Evolutionary conservation across 1,140 invertebrate genomes (phyloP).

Genomic region (Orius insidiosus): DNA sequence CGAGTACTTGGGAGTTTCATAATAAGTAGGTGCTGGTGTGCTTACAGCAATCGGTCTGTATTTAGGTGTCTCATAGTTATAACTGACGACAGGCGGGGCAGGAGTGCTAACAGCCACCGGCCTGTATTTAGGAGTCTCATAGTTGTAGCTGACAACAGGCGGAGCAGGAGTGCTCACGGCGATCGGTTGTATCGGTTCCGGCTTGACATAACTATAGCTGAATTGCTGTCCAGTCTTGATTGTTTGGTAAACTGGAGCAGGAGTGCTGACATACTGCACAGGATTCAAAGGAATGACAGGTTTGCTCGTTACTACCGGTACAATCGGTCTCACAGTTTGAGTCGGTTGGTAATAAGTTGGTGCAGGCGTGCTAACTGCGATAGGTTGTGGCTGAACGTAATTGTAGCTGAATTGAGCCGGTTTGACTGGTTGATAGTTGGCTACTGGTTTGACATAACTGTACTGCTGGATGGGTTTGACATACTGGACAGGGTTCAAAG

Average conservation of each 20-base stretch:
- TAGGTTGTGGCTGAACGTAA: background rate
- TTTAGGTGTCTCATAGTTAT: no score
- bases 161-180: background rate
- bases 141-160: conserved; percentile 11
- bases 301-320: conserved; percentile 4
- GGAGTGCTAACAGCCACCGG: conserved; percentile 6
- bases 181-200: background rate
- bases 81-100: background rate
- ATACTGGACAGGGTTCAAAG: conserved; percentile 22
- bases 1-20: background rate
- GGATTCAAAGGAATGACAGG: conserved; percentile 15
- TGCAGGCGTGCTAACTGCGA: conserved; percentile 8
- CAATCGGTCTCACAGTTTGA: conserved; percentile 1
- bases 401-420: conserved; percentile 14
- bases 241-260: no score
- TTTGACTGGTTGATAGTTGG: background rate
- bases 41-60: background rate
- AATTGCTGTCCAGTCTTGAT: background rate
- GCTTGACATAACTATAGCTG: background rate
- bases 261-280: conserved; percentile 10
- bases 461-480: conserved; percentile 9
- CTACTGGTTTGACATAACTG: background rate
- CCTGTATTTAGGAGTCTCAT: background rate
- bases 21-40: background rate
- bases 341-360: conserved; percentile 8